Conservation (phyloP, 2,888 invertebrate species). For the Bruchidius siliquastri region DNA sequence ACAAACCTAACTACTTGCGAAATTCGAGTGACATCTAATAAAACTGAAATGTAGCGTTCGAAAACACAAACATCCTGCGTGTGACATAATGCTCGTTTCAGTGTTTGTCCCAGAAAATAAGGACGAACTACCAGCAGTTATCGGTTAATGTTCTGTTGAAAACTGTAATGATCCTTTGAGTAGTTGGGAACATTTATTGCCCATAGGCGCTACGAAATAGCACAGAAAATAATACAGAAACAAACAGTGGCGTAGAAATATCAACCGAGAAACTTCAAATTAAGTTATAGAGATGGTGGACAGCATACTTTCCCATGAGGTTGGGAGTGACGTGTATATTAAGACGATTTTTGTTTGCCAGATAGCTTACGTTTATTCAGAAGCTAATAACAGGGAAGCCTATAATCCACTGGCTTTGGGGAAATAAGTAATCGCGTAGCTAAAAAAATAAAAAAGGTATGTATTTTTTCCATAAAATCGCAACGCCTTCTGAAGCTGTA, state of each 20-base stretch:
- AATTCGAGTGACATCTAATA: neutral
- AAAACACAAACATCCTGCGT: neutral
- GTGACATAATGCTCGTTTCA: neutral
- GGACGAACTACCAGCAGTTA: neutral
- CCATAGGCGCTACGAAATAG: neutral
- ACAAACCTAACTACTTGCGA: neutral
- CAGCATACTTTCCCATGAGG: too few species aligned
- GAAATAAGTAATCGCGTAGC: too few species aligned
- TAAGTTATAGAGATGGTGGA: too few species aligned
- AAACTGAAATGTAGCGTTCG: neutral
- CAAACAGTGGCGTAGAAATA: neutral
- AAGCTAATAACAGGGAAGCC: too few species aligned
- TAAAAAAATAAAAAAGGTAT: too few species aligned
- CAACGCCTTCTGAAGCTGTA: too few species aligned
- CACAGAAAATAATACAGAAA: neutral
- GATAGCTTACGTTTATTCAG: too few species aligned
- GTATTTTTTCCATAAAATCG: too few species aligned
- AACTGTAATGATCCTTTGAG: neutral
- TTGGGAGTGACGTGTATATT: too few species aligned
- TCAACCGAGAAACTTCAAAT: neutral
- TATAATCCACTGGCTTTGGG: too few species aligned
- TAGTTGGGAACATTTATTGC: neutral
- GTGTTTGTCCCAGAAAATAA: neutral
- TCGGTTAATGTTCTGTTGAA: neutral
- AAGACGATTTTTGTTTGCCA: too few species aligned